Base-by-base conservation (phyloP, 30 jellyfish, hydroid and myxozoan genomes). In the Aurelia coerulea region DNA sequence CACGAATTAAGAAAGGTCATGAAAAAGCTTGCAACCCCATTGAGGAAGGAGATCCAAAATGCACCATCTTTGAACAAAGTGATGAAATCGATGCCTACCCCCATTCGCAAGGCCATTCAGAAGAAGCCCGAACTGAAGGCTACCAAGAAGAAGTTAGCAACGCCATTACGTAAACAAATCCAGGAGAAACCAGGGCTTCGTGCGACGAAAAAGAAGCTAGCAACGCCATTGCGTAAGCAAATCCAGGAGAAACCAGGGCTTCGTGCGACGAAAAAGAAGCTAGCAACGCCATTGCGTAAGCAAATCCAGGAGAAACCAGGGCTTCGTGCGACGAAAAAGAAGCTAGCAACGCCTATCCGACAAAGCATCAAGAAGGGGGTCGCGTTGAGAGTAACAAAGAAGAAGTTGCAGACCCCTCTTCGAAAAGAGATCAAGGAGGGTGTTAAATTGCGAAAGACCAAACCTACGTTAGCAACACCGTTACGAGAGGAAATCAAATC, bases 331-430 rank as follows among this genome's bases (percentile, higher is more conserved):
- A 86, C 92, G 14, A 72, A 78, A 77, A 78, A 52, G 71, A 86
- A 53, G 80, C 56, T 87, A 50, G 90, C 73, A 37, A 92, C 96
- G 6, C 97, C 98, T 7, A 3, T 86, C 37, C 69, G 81, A 71
- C 73, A 80, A 54, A 87, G 68, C 23, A 92, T 92, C 78, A 70
- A 75, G 63, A 46, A 80, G 32, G 87, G 89, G 33, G 76, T 76
- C 10, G 35, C 74, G n/a, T 68, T 92, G 82, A 64, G 80, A n/a
- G 84, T 33, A 0, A 91, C 92, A 32, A 86, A 87, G 84, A 78
- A 73, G 79, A 86, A 73, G 75, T 35, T 91, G 53, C 84, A 75
- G 42, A 91, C 97, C 4, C 97, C 97, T 7, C 74, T 91, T 23
- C 81, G 92, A 14, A 64, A 78, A 16, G 96, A 91, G 18, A 91